Evolutionary conservation across 2,113 vertebrate genomes (phyloP).

Genomic region (Aix galericulata): DNA sequence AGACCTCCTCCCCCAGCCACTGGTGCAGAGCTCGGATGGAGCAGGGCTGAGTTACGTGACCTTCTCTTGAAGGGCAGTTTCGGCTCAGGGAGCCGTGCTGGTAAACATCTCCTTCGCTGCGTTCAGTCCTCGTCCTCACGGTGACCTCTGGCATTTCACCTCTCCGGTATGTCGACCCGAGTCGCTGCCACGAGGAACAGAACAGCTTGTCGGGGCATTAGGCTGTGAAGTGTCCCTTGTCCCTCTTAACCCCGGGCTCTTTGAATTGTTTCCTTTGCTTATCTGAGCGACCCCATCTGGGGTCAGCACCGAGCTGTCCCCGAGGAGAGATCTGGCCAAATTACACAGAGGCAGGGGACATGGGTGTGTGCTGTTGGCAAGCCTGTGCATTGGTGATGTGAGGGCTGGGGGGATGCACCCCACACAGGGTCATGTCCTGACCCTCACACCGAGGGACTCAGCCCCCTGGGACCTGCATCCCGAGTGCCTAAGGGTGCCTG

Average conservation of each 20-base stretch:
- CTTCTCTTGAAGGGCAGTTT: not conserved
- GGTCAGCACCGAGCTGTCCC: not conserved
- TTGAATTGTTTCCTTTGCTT: not conserved
- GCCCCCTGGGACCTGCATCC: not conserved
- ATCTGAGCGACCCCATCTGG: not conserved
- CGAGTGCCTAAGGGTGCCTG: not conserved
- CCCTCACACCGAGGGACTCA: not conserved
- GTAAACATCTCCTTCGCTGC: not conserved
- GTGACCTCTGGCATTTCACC: slow-evolving; percentile 18
- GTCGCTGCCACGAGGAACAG: not conserved
- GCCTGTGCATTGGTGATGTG: not conserved
- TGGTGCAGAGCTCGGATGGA: not conserved
- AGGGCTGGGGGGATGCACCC: not conserved
- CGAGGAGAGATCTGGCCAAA: fast-evolving
- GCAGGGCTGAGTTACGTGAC: fast-evolving
- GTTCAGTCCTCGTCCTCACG: not conserved
- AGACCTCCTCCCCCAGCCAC: not conserved
- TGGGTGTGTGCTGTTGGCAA: not conserved
- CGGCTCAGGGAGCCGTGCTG: not conserved
- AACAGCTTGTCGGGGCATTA: not conserved
- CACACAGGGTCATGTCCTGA: not conserved
- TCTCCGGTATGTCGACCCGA: not conserved
- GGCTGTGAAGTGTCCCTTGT: slow-evolving; percentile 12
- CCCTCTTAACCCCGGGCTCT: not conserved
- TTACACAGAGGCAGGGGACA: not conserved